phyloP scores from a whole-genome alignment of 2,113 vertebrate species.

The Lasiurus cinereus region DNA sequence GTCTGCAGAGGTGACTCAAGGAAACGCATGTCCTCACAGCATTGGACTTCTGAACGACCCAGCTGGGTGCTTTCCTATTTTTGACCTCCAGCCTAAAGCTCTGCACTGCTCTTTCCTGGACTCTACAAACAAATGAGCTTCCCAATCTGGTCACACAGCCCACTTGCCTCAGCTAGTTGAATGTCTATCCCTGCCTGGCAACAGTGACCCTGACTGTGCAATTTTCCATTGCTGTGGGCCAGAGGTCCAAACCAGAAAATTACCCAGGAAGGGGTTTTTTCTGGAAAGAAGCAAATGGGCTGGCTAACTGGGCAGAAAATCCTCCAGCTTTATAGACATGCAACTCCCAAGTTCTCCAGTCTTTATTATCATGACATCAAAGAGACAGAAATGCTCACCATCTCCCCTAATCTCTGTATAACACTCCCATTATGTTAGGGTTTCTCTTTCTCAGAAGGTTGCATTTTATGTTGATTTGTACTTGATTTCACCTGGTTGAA shows the following conservation, averaged over 20 bases:
- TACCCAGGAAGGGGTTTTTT: background rate
- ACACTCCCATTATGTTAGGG: background rate
- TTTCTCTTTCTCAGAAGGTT: background rate
- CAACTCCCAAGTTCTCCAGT: background rate
- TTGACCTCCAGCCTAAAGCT: background rate
- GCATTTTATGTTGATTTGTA: constrained; percentile 29
- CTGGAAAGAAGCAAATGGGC: background rate
- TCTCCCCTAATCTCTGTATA: rapidly evolving
- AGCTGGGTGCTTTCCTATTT: background rate
- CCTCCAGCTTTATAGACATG: background rate
- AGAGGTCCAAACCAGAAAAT: background rate
- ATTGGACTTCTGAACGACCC: background rate
- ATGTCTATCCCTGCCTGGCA: background rate
- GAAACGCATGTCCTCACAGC: background rate
- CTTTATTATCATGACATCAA: background rate
- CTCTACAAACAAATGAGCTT: background rate
- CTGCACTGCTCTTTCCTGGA: background rate
- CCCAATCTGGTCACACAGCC: background rate
- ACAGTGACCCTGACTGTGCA: background rate
- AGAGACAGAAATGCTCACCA: background rate
- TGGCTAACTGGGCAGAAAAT: background rate
- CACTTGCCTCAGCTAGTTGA: background rate
- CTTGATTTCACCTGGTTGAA: background rate
- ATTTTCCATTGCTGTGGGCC: background rate
- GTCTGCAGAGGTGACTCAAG: background rate